Evolutionary conservation across 2,888 invertebrate genomes (phyloP).

Genomic region (Monoplex corrugatus): DNA sequence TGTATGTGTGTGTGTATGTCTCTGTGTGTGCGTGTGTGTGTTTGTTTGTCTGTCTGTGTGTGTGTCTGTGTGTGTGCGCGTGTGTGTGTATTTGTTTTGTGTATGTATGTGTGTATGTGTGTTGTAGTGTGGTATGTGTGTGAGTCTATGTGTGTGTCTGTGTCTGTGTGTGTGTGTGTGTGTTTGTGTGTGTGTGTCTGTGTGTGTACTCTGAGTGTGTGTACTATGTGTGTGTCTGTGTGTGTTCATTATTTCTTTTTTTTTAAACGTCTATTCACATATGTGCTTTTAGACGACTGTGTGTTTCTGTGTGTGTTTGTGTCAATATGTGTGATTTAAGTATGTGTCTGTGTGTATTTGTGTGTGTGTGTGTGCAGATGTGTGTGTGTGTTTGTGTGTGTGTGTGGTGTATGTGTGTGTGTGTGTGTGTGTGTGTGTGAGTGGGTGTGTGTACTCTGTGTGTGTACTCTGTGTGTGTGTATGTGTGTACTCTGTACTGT

Average conservation of each 20-base stretch:
- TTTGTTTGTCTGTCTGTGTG: neutral
- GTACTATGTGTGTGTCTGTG: neutral
- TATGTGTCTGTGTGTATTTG: neutral
- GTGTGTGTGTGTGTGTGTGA: too few relatives aligned
- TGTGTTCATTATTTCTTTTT: too few relatives aligned
- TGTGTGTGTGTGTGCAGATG: neutral
- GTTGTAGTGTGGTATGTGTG: neutral
- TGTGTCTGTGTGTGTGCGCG: neutral
- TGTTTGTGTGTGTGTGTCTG: neutral
- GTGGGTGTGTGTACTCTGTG: too few relatives aligned
- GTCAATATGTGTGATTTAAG: too few relatives aligned
- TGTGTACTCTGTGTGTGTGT: too few relatives aligned
- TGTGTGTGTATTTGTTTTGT: slow-evolving; percentile 12
- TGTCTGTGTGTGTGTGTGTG: neutral
- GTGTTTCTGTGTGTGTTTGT: neutral
- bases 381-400: neutral
- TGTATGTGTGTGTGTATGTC: neutral
- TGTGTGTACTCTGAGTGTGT: too few relatives aligned
- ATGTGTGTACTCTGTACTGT: neutral
- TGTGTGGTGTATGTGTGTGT: too few relatives aligned
- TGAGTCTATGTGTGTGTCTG: neutral
- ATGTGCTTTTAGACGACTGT: too few relatives aligned
- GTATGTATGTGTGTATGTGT: neutral
- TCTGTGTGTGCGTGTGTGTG: neutral
- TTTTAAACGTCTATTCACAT: too few relatives aligned